Percentiles rank a stretch among this genome's conserved stretches.
These are phyloP conservation scores for Melopsittacus undulatus DNA, from an alignment of 2,797 vertebrate species.

Conservation along the genomic window DNA sequence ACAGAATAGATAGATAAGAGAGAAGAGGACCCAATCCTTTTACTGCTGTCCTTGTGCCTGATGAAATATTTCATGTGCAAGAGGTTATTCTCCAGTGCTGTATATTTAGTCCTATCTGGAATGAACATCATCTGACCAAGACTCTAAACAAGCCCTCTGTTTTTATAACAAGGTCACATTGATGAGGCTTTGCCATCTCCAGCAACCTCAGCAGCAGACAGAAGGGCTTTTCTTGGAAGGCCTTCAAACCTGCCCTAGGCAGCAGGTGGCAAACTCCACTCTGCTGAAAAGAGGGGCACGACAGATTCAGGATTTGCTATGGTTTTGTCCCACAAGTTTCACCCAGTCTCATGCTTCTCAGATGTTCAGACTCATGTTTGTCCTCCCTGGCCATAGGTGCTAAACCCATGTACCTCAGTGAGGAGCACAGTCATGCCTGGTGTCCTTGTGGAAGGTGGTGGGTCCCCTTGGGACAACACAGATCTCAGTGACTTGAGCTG, in stretches of 20 bases:
- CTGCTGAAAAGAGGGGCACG: background rate
- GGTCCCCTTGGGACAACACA: background rate
- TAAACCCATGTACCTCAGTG: background rate
- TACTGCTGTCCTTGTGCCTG: background rate
- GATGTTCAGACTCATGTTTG: background rate
- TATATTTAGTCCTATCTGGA: background rate
- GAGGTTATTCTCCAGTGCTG: background rate
- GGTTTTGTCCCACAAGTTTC: background rate
- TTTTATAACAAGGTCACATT: background rate
- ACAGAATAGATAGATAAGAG: background rate
- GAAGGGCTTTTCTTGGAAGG: background rate
- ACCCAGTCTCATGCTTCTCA: background rate
- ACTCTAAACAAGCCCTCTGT: background rate
- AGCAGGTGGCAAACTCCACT: background rate
- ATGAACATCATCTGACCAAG: background rate
- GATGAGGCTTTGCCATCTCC: background rate
- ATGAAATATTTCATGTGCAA: background rate
- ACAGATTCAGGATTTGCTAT: background rate
- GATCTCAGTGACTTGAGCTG: background rate
- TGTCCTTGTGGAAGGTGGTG: background rate
- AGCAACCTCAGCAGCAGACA: background rate
- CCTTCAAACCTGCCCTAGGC: background rate
- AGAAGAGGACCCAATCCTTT: background rate
- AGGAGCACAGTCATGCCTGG: background rate
- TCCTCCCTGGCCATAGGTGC: background rate